A percentile compares a stretch with the other conserved stretches of the same genome.
phyloP scores from a whole-genome alignment of 2,797 vertebrate species.

The Catostomus latipinnis region DNA sequence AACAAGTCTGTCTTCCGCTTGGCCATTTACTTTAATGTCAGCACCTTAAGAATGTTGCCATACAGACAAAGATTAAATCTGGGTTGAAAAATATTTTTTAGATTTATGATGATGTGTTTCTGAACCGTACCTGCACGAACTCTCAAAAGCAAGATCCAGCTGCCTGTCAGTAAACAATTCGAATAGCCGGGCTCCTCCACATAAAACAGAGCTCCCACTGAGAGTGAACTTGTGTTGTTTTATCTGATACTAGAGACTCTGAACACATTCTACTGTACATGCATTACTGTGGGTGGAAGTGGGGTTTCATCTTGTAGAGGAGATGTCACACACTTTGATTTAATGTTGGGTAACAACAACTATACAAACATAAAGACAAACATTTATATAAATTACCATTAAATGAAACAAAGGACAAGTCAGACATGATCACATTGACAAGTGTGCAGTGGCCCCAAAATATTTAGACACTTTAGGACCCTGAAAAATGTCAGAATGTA shows the following conservation, averaged over 20 bases:
- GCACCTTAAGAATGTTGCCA: slow-evolving; percentile 61
- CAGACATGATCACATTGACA: not conserved
- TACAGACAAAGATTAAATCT: slow-evolving; percentile 64
- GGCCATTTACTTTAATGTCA: slow-evolving; percentile 45
- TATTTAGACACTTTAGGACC: too few species aligned
- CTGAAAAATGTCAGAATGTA: too few species aligned
- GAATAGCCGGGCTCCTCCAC: slow-evolving; percentile 35
- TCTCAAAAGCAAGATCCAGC: slow-evolving; percentile 48
- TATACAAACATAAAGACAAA: slow-evolving; percentile 6
- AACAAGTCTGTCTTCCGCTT: not conserved
- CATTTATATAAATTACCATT: slow-evolving; percentile 11
- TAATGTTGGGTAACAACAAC: not conserved
- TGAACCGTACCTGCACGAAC: slow-evolving; percentile 55
- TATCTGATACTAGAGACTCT: slow-evolving; percentile 20
- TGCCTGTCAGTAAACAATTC: slow-evolving; percentile 49
- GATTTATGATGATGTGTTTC: slow-evolving; percentile 64
- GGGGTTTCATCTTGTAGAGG: not conserved
- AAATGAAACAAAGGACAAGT: not conserved
- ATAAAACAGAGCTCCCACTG: slow-evolving; percentile 8
- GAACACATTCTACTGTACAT: slow-evolving; percentile 22
- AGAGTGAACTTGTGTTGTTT: not conserved
- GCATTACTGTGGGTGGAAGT: not conserved
- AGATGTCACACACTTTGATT: not conserved
- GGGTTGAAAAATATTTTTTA: slow-evolving; percentile 52
- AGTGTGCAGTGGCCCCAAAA: not conserved